Percentiles rank a stretch among this genome's conserved stretches.
These are phyloP conservation scores for Eudasyphora cyanicolor DNA, from an alignment of 2,888 invertebrate species.

Conservation along the genomic window DNA sequence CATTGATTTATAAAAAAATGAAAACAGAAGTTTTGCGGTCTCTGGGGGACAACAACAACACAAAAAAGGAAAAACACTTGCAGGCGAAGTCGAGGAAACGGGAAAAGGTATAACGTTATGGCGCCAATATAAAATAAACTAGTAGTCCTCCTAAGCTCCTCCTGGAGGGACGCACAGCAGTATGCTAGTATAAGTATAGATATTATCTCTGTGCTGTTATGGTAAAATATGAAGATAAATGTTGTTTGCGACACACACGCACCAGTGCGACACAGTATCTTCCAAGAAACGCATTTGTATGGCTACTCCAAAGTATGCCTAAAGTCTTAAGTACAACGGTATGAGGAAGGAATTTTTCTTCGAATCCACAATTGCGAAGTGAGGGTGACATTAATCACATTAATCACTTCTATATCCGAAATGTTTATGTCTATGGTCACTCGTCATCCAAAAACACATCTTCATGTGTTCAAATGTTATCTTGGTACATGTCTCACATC, in stretches of 20 bases:
- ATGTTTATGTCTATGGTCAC: neutral
- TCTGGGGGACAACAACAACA: neutral
- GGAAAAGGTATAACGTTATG: constrained; percentile 1
- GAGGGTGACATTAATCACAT: constrained; percentile 8
- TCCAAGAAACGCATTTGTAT: too few relatives aligned
- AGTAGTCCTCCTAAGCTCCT: too few relatives aligned
- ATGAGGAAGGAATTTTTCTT: neutral
- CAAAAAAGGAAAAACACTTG: neutral
- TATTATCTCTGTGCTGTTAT: neutral
- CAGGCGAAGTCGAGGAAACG: neutral
- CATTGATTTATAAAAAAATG: neutral
- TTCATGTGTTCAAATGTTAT: too few relatives aligned
- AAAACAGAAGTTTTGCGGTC: neutral
- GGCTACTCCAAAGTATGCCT: neutral
- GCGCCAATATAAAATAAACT: neutral
- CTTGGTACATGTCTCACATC: too few relatives aligned
- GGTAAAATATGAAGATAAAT: constrained; percentile 18
- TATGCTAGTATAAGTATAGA: neutral
- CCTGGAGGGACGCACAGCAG: too few relatives aligned
- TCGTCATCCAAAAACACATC: neutral
- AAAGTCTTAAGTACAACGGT: neutral
- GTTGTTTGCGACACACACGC: neutral
- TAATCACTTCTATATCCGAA: constrained; percentile 50
- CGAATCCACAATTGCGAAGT: neutral
- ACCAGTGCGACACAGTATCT: too few relatives aligned